Percentiles rank a stretch among this genome's conserved stretches.
phyloP scores from a whole-genome alignment of 35 echinoderm and acorn worm species.

The Antedon bifida region DNA sequence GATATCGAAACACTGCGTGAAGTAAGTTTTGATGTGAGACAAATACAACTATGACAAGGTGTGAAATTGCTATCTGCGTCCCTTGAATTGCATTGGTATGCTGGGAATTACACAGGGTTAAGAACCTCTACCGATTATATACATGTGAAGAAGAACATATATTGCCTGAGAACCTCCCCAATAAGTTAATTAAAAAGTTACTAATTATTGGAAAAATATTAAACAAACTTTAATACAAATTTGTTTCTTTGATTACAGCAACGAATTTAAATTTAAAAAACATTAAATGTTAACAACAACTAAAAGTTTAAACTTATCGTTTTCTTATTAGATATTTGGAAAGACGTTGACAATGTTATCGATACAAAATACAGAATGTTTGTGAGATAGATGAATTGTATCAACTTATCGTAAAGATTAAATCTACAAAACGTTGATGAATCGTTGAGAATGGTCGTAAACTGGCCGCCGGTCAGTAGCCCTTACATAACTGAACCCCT shows the following conservation, averaged over 20 bases:
- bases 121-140: not conserved
- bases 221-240: too few relatives aligned
- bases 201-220: too few relatives aligned
- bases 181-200: too few relatives aligned
- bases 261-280: too few relatives aligned
- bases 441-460: not conserved
- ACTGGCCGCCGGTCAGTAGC: not conserved
- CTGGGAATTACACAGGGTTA: not conserved
- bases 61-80: not conserved
- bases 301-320: too few relatives aligned
- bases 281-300: too few relatives aligned
- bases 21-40: not conserved
- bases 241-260: too few relatives aligned
- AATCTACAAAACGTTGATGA: not conserved
- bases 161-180: not conserved
- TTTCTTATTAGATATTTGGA: too few relatives aligned
- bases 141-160: too few relatives aligned
- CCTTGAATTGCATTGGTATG: not conserved
- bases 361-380: too few relatives aligned
- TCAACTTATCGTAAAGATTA: not conserved
- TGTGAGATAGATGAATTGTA: not conserved
- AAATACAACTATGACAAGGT: not conserved
- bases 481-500: not conserved
- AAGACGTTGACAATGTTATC: too few relatives aligned
- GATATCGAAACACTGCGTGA: not conserved